These are phyloP conservation scores for Nanorana parkeri DNA, from an alignment of 2,113 vertebrate species.

Conservation along the genomic window DNA sequence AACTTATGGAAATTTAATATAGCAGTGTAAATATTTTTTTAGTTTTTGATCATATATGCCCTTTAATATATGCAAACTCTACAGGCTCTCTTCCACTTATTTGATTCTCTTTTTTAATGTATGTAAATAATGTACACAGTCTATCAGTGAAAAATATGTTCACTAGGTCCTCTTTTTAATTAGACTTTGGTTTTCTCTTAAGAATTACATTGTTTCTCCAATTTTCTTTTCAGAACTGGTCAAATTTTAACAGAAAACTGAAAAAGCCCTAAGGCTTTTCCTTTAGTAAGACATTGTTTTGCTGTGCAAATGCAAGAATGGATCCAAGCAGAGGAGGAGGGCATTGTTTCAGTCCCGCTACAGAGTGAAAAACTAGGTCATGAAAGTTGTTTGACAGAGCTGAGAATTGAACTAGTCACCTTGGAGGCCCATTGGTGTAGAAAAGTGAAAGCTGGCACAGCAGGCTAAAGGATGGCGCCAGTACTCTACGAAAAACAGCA, in stretches of 20 bases:
- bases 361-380: slow-evolving; percentile 84
- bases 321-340: slow-evolving; percentile 61
- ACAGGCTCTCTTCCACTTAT: neutral
- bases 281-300: slow-evolving; percentile 60
- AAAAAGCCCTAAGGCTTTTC: slow-evolving; percentile 32
- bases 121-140: slow-evolving; percentile 19
- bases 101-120: neutral
- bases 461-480: slow-evolving; percentile 24
- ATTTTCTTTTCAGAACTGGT: slow-evolving; percentile 61
- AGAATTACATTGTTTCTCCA: slow-evolving; percentile 24
- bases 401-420: slow-evolving; percentile 85
- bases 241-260: slow-evolving; percentile 47
- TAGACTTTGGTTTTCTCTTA: slow-evolving; percentile 32
- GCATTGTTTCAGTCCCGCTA: slow-evolving; percentile 67
- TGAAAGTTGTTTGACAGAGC: slow-evolving; percentile 78
- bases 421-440: slow-evolving; percentile 75
- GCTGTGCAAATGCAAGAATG: slow-evolving; percentile 61
- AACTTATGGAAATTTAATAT: no score
- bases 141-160: neutral
- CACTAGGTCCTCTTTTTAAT: slow-evolving; percentile 16
- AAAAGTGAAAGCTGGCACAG: slow-evolving; percentile 65
- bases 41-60: no score
- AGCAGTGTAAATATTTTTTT: no score
- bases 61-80: neutral
- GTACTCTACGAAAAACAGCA: neutral